These are phyloP conservation scores for Synergus umbraculus DNA, from an alignment of 2,888 invertebrate species.

Conservation along the genomic window DNA sequence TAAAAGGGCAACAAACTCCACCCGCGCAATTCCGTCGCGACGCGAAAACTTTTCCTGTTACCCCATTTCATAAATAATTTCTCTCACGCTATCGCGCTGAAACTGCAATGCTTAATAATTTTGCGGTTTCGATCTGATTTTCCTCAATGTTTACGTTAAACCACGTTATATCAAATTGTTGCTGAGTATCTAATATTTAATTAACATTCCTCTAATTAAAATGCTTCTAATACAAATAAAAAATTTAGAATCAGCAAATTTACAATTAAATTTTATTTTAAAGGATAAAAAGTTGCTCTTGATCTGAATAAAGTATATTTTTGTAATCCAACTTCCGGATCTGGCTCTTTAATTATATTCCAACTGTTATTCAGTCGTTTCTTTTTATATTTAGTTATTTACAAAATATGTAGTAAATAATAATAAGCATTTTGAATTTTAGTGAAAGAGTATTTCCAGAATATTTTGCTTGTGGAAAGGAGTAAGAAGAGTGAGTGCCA, in stretches of 20 bases:
- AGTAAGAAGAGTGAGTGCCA: neutral
- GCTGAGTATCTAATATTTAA: neutral
- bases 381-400: no score
- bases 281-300: neutral
- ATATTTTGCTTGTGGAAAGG: conserved; percentile 41
- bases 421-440: neutral
- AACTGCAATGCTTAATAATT: conserved; percentile 37
- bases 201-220: neutral
- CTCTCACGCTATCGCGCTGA: conserved; percentile 15
- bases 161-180: neutral
- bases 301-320: neutral
- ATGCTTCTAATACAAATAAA: no score
- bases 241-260: neutral
- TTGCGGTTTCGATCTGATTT: neutral
- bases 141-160: neutral
- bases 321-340: neutral
- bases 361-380: neutral
- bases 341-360: neutral
- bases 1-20: conserved; percentile 45
- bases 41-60: conserved; percentile 49
- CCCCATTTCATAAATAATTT: conserved; percentile 50
- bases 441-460: neutral
- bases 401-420: neutral
- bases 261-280: neutral
- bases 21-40: conserved; percentile 40